These are phyloP conservation scores for Cosmopolites sordidus DNA, from an alignment of 2,888 invertebrate genomes.

Conservation along the genomic window DNA sequence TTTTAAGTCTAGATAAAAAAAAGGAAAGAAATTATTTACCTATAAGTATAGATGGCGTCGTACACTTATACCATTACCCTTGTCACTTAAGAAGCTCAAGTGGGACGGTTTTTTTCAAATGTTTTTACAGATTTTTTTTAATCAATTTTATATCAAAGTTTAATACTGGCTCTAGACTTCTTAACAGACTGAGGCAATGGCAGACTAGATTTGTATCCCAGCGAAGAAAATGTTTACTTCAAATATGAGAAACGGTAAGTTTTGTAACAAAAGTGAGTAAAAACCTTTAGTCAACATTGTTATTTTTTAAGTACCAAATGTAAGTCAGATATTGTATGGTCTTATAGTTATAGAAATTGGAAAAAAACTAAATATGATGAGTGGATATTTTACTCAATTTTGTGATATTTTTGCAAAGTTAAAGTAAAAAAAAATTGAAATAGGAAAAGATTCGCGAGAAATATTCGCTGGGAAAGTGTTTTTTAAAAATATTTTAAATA, in stretches of 20 bases:
- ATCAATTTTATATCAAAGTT: constrained; percentile 29
- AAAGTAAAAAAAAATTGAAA: no score
- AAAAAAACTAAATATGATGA: no score
- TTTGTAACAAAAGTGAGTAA: no score
- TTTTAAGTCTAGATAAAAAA: neutral
- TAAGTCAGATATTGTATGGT: no score
- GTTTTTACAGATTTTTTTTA: constrained; percentile 33
- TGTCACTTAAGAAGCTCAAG: constrained; percentile 39
- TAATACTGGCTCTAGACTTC: constrained; percentile 47
- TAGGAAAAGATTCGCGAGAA: constrained; percentile 15
- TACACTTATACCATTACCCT: constrained; percentile 39
- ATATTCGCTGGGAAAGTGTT: constrained; percentile 33
- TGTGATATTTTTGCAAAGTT: no score
- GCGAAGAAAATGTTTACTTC: no score
- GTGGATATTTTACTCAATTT: no score
- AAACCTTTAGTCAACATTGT: no score
- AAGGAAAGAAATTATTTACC: constrained; percentile 12
- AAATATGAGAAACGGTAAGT: no score
- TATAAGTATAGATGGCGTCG: constrained; percentile 37
- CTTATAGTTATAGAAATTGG: no score
- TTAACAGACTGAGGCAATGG: constrained; percentile 42
- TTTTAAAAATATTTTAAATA: constrained; percentile 35
- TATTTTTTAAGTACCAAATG: no score
- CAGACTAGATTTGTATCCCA: constrained; percentile 46
- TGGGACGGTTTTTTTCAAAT: constrained; percentile 42